Evolutionary conservation across 1,140 invertebrate genomes (phyloP).

Genomic region (Rhizoglyphus robini): DNA sequence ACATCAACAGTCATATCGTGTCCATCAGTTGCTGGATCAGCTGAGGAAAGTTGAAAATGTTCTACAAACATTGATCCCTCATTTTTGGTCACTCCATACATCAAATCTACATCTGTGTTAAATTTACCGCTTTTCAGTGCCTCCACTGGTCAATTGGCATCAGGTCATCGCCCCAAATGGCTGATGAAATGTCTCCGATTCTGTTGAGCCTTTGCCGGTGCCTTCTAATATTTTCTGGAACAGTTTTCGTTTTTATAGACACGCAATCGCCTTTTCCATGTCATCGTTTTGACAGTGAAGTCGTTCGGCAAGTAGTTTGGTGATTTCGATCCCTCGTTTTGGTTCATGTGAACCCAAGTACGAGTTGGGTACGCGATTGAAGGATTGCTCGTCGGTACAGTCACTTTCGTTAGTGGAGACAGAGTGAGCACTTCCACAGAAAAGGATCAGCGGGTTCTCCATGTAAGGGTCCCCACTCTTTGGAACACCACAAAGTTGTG

Average conservation of each 20-base stretch:
- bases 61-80: constrained; percentile 10
- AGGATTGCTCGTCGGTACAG: constrained; percentile 13
- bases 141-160: neutral
- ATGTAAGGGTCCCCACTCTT: constrained; percentile 32
- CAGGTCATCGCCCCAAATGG: neutral
- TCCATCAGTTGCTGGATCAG: neutral
- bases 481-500: constrained; percentile 29
- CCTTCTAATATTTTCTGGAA: neutral
- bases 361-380: neutral
- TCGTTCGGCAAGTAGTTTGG: neutral
- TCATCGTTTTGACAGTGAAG: neutral
- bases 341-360: neutral
- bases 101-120: neutral
- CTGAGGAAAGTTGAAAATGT: neutral
- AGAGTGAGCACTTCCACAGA: constrained; percentile 28
- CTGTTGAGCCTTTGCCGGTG: neutral
- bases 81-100: neutral
- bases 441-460: constrained; percentile 32
- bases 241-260: neutral
- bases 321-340: neutral
- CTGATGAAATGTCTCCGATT: neutral
- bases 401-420: constrained; percentile 16
- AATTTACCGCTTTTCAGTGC: constrained; percentile 6
- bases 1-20: no score
- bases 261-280: neutral